phyloP scores from a whole-genome alignment of 1,140 invertebrate species.

The Littorina saxatilis region DNA sequence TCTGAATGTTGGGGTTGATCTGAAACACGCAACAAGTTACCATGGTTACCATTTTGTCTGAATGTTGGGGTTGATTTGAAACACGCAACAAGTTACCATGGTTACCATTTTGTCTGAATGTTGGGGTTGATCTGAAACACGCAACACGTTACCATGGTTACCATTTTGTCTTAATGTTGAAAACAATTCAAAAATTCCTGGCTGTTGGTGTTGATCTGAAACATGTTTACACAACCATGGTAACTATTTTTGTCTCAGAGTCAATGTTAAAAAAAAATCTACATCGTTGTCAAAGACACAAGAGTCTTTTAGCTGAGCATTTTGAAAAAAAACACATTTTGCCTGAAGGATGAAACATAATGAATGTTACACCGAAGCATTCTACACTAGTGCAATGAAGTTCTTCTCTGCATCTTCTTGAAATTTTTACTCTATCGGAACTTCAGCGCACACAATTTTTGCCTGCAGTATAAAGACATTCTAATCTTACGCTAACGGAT shows the following conservation, averaged over 20 bases:
- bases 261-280: neutral
- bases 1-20: constrained; percentile 71
- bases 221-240: neutral
- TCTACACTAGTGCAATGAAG: no score
- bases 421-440: no score
- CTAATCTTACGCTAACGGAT: no score
- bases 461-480: no score
- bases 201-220: neutral
- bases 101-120: constrained; percentile 33
- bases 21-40: constrained; percentile 52
- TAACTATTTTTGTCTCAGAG: neutral
- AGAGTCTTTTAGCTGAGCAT: neutral
- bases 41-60: neutral
- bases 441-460: no score
- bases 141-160: constrained; percentile 19
- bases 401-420: no score
- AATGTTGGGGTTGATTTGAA: constrained; percentile 73
- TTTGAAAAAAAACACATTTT: no score
- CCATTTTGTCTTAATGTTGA: neutral
- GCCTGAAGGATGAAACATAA: no score
- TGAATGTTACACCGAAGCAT: no score
- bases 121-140: constrained; percentile 72
- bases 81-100: constrained; percentile 34
- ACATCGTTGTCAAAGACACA: neutral
- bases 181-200: neutral